phyloP scores from a whole-genome alignment of 2,113 vertebrate species.

The Ctenomys sociabilis region DNA sequence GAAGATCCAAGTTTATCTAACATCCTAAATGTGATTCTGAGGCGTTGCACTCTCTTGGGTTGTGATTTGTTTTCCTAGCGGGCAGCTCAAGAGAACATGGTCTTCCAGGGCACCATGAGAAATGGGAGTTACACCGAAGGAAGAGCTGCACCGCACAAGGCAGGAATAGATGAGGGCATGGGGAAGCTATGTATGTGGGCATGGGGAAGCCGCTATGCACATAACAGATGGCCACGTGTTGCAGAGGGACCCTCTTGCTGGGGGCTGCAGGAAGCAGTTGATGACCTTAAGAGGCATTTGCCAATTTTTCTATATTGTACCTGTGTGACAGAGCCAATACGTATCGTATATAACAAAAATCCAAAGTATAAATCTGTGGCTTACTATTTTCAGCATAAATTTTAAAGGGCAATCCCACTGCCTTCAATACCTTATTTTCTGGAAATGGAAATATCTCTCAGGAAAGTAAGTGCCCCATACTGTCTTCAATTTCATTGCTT shows the following conservation, averaged over 20 bases:
- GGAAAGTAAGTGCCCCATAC: background rate
- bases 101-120: constrained; percentile 39
- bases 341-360: background rate
- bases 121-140: constrained; percentile 45
- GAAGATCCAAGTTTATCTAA: constrained; percentile 60
- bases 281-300: constrained; percentile 40
- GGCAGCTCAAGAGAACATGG: constrained; percentile 30
- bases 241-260: background rate
- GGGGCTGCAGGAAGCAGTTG: constrained; percentile 32
- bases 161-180: constrained; percentile 58
- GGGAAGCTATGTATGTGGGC: fast-evolving
- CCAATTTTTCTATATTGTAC: constrained; percentile 51
- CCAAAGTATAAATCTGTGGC: background rate
- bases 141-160: background rate
- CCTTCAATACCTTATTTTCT: background rate
- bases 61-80: constrained; percentile 69
- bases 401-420: background rate
- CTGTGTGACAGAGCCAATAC: constrained; percentile 32
- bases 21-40: constrained; percentile 71
- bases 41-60: constrained; percentile 19
- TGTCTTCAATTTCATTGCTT: background rate
- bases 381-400: background rate
- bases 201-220: background rate
- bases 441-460: background rate
- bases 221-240: background rate